phyloP scores from a whole-genome alignment of 2,888 invertebrate genomes.

The Apamea sordens region DNA sequence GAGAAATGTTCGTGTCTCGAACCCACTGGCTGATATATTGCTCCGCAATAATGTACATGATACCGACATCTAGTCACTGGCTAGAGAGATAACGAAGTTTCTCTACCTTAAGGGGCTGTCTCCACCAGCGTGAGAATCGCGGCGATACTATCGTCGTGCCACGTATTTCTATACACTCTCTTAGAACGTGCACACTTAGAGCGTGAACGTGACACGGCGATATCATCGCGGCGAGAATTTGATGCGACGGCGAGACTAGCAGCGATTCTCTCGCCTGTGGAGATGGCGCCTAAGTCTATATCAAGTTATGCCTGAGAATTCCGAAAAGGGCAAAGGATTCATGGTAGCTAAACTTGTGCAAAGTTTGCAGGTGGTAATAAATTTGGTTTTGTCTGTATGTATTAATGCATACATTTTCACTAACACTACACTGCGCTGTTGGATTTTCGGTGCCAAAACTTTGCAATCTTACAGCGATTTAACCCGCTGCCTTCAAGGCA shows the following conservation, averaged over 20 bases:
- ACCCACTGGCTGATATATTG: conserved; percentile 44
- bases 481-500: too few relatives aligned
- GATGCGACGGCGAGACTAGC: too few relatives aligned
- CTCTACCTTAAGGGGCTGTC: not conserved
- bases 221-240: too few relatives aligned
- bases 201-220: too few relatives aligned
- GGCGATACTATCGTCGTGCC: too few relatives aligned
- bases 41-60: conserved; percentile 18
- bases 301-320: not conserved
- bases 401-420: too few relatives aligned
- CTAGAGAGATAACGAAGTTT: conserved; percentile 18
- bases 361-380: not conserved
- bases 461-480: not conserved
- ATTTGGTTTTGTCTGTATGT: not conserved
- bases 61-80: conserved; percentile 9
- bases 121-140: too few relatives aligned
- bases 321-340: not conserved
- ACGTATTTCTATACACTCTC: too few relatives aligned
- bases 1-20: conserved; percentile 40
- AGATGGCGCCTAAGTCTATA: not conserved
- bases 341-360: not conserved
- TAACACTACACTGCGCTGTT: not conserved
- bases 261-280: too few relatives aligned
- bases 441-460: not conserved
- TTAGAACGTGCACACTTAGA: too few relatives aligned